Percentiles rank a stretch among this genome's conserved stretches.
Conservation (phyloP, 2,113 vertebrate genomes). For the human region GRCh38 chr2:122894001-122894500, state of each 20-base stretch:
- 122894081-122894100: too few species aligned
- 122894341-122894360: neutral
- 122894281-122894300: neutral
- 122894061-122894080: neutral
- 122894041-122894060: neutral
- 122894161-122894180: neutral
- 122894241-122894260: neutral
- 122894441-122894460: neutral
- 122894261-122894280: neutral
- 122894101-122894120: neutral
- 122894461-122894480: neutral
- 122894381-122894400: neutral
- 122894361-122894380: neutral
- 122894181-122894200: too few species aligned
- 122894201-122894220: neutral
- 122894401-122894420: neutral
- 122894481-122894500: neutral
- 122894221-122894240: too few species aligned
- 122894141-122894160: neutral
- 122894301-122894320: neutral
- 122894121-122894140: neutral
- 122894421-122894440: neutral
- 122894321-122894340: neutral
- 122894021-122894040: neutral
- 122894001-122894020: neutral